Conservation (phyloP, 2,888 invertebrate genomes). For the Drosophila ustulata region DNA sequence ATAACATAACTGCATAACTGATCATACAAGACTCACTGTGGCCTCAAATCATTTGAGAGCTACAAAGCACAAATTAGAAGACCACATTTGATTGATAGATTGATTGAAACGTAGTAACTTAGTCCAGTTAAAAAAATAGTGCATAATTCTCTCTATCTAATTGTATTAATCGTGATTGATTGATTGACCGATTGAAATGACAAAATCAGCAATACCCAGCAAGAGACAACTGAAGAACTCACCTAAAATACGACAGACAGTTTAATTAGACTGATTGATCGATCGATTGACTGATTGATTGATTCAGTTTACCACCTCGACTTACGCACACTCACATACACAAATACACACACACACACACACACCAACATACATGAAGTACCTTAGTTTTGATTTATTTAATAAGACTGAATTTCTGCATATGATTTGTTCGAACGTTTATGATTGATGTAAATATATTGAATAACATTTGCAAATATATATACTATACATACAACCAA, state of each 20-base stretch:
- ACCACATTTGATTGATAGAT: slow-evolving; percentile 14
- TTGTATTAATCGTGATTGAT: slow-evolving; percentile 10
- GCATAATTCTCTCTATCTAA: not conserved
- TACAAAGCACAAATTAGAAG: not conserved
- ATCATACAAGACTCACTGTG: slow-evolving; percentile 4
- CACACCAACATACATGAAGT: slow-evolving; percentile 44
- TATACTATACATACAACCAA: slow-evolving; percentile 20
- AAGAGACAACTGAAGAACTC: slow-evolving; percentile 7
- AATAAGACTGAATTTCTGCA: slow-evolving; percentile 83
- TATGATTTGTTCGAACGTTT: slow-evolving; percentile 66
- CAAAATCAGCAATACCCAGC: not conserved
- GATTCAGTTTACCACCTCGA: slow-evolving; percentile 24
- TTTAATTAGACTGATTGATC: slow-evolving; percentile 27
- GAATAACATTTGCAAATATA: slow-evolving; percentile 29
- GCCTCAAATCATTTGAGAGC: slow-evolving; percentile 3
- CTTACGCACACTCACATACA: not conserved
- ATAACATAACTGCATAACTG: slow-evolving; percentile 15
- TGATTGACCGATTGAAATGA: slow-evolving; percentile 14
- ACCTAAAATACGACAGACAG: not conserved
- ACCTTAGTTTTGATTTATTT: slow-evolving; percentile 82
- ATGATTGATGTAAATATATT: slow-evolving; percentile 65
- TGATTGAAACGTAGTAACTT: not conserved
- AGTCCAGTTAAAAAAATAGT: not conserved
- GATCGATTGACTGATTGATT: slow-evolving; percentile 34
- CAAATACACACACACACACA: not conserved